Evolutionary conservation across 2,113 vertebrate species (phyloP).

Genomic region (Agapornis roseicollis): DNA sequence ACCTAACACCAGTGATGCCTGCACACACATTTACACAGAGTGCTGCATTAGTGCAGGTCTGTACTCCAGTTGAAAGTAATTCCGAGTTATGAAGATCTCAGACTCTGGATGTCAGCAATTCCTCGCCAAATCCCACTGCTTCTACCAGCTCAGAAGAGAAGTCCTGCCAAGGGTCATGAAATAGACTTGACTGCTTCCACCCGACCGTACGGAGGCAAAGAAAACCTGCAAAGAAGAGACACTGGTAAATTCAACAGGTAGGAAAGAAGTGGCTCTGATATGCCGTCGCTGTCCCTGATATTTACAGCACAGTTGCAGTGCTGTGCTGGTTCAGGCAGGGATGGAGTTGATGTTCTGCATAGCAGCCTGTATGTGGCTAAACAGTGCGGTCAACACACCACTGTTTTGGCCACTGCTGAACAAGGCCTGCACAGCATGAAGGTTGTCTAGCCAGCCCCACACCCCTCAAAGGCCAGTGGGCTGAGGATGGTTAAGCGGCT

Average conservation of each 20-base stretch:
- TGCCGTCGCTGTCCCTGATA: not conserved
- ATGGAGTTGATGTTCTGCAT: not conserved
- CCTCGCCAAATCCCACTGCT: slow-evolving; percentile 39
- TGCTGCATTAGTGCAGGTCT: slow-evolving; percentile 71
- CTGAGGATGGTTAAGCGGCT: not conserved
- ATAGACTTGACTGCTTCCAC: slow-evolving; percentile 98
- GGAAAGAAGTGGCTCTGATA: not conserved
- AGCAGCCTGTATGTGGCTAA: accelerated
- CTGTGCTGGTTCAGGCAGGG: not conserved
- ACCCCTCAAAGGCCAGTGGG: not conserved
- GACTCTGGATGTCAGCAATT: slow-evolving; percentile 70
- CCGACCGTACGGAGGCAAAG: slow-evolving; percentile 95
- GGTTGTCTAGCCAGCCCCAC: not conserved
- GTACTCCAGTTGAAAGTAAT: slow-evolving; percentile 80
- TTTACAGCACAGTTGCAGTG: not conserved
- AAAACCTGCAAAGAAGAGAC: slow-evolving; percentile 83
- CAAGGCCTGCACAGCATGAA: not conserved
- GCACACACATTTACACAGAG: slow-evolving; percentile 68
- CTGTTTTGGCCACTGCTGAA: not conserved
- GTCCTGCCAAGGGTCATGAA: slow-evolving; percentile 98
- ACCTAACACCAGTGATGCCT: slow-evolving; percentile 65
- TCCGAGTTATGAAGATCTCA: slow-evolving; percentile 75
- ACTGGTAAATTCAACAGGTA: not conserved
- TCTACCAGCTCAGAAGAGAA: slow-evolving; percentile 99
- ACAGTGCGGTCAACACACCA: accelerated